Conservation (phyloP, 2,888 invertebrate genomes). For the Trachelus troglodyta region DNA sequence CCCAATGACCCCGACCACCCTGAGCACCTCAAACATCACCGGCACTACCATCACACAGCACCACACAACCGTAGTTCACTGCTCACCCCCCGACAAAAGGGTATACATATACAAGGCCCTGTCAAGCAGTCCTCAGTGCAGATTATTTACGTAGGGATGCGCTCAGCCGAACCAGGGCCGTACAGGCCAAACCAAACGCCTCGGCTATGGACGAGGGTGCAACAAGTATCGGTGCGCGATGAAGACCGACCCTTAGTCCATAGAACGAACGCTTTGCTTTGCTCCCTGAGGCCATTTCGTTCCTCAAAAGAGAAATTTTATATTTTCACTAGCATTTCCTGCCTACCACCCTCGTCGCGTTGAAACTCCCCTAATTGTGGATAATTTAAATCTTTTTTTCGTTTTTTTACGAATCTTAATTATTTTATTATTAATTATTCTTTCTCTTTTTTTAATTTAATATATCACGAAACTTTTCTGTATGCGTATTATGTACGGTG, state of each 20-base stretch:
- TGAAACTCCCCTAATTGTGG: too few species aligned
- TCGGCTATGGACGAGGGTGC: not conserved
- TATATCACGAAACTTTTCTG: not conserved
- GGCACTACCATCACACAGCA: slow-evolving; percentile 58
- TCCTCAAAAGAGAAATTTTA: not conserved
- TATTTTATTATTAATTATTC: not conserved
- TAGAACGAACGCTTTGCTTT: not conserved
- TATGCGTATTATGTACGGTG: too few species aligned
- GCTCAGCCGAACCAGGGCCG: not conserved
- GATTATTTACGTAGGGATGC: not conserved
- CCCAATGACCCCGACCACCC: slow-evolving; percentile 60
- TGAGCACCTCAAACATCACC: slow-evolving; percentile 63
- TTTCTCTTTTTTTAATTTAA: not conserved
- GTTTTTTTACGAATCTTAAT: not conserved
- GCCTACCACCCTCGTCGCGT: too few species aligned
- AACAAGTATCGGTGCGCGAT: slow-evolving; percentile 1
- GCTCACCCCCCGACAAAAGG: slow-evolving; percentile 62
- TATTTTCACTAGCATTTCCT: too few species aligned
- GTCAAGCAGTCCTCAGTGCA: not conserved
- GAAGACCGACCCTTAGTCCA: not conserved
- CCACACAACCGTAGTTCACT: slow-evolving; percentile 65
- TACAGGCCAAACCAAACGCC: not conserved
- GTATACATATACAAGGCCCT: slow-evolving; percentile 35
- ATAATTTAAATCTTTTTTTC: too few species aligned
- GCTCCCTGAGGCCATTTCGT: not conserved